Evolutionary conservation across 2,113 vertebrate species (phyloP).

Genomic region (Paradoxurus hermaphroditus): DNA sequence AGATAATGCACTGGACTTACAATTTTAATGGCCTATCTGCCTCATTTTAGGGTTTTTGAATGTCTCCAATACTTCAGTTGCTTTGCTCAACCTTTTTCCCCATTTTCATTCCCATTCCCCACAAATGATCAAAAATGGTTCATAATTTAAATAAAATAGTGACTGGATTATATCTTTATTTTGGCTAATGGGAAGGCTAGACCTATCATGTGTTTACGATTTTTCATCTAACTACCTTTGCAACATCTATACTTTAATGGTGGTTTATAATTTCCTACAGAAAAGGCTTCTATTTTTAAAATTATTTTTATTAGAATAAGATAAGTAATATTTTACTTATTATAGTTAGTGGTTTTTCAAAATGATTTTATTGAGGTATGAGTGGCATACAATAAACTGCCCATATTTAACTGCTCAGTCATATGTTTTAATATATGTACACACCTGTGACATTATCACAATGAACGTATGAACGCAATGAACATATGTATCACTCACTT

Average conservation of each 20-base stretch:
- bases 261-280: not conserved
- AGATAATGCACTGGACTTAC: not conserved
- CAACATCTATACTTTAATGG: not conserved
- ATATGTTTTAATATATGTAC: not conserved
- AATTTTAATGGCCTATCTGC: not conserved
- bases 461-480: not conserved
- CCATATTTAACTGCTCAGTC: not conserved
- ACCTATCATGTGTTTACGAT: not conserved
- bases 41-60: not conserved
- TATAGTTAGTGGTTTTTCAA: not conserved
- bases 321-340: not conserved
- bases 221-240: not conserved
- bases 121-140: not conserved
- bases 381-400: not conserved
- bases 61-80: not conserved
- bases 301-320: not conserved
- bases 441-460: not conserved
- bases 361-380: not conserved
- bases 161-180: not conserved
- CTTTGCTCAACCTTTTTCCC: not conserved
- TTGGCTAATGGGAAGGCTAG: not conserved
- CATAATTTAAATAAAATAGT: not conserved
- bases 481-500: not conserved
- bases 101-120: not conserved
- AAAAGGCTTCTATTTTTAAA: not conserved